phyloP scores from a whole-genome alignment of 2,888 invertebrate species.

The Mystacides longicornis region DNA sequence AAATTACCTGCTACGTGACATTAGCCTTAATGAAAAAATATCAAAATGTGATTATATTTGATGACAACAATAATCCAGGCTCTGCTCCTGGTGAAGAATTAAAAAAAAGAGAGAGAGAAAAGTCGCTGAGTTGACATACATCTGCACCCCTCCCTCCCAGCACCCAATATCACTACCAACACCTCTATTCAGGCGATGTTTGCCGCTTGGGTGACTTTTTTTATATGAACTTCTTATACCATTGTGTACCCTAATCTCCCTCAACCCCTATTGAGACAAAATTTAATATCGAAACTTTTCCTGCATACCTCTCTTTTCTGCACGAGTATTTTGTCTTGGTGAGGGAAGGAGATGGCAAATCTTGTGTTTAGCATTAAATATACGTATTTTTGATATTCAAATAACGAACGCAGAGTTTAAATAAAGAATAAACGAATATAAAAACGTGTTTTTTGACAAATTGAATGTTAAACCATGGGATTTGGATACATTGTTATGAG shows the following conservation, averaged over 20 bases:
- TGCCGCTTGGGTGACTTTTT: slow-evolving; percentile 24
- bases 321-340: not conserved
- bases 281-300: not conserved
- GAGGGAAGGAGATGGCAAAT: not conserved
- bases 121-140: slow-evolving; percentile 22
- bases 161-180: not conserved
- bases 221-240: slow-evolving; percentile 22
- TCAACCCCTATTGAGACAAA: slow-evolving; percentile 2
- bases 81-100: no score
- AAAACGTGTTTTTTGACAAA: slow-evolving; percentile 18
- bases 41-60: slow-evolving; percentile 21
- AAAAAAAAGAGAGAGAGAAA: slow-evolving; percentile 20
- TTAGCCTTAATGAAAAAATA: slow-evolving; percentile 1
- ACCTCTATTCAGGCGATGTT: slow-evolving; percentile 17
- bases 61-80: slow-evolving; percentile 25
- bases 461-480: slow-evolving; percentile 16
- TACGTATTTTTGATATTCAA: slow-evolving; percentile 1
- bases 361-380: slow-evolving; percentile 9
- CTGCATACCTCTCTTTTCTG: not conserved
- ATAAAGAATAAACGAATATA: slow-evolving; percentile 8
- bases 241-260: slow-evolving; percentile 14
- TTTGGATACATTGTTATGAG: not conserved
- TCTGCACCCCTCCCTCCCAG: slow-evolving; percentile 17
- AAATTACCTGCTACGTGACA: no score
- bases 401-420: not conserved